phyloP scores from a whole-genome alignment of 2,113 vertebrate genomes.

The Gadus chalcogrammus region DNA sequence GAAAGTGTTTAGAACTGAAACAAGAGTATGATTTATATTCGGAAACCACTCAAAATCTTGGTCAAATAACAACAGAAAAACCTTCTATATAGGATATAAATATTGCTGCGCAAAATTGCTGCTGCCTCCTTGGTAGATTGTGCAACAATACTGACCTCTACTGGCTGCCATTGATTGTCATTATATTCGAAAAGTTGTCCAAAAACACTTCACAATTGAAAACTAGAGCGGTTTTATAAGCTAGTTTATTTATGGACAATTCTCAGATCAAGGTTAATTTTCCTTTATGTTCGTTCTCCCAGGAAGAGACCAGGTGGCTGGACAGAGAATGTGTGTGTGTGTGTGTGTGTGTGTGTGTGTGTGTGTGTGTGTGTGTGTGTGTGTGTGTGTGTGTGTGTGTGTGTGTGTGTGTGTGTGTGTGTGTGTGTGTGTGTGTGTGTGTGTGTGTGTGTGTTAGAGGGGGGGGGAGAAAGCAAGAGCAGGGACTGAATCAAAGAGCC shows the following conservation, averaged over 20 bases:
- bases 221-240: neutral
- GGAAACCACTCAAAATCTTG: neutral
- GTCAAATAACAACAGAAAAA: neutral
- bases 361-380: no score
- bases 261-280: neutral
- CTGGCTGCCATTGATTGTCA: conserved; percentile 31
- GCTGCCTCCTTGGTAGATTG: neutral
- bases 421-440: no score
- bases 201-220: neutral
- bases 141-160: conserved; percentile 62
- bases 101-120: neutral
- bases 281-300: conserved; percentile 5
- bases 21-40: neutral
- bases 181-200: neutral
- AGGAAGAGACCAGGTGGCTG: conserved; percentile 51
- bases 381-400: no score
- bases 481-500: conserved; percentile 51
- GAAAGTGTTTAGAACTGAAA: no score
- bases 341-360: no score
- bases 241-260: no score
- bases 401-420: no score
- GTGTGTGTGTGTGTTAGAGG: no score
- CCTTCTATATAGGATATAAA: neutral
- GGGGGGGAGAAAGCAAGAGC: conserved; percentile 21
- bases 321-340: conserved; percentile 9